Evolutionary conservation across 1,140 invertebrate species (phyloP).

Genomic region (Pachypeltis micranthus): DNA sequence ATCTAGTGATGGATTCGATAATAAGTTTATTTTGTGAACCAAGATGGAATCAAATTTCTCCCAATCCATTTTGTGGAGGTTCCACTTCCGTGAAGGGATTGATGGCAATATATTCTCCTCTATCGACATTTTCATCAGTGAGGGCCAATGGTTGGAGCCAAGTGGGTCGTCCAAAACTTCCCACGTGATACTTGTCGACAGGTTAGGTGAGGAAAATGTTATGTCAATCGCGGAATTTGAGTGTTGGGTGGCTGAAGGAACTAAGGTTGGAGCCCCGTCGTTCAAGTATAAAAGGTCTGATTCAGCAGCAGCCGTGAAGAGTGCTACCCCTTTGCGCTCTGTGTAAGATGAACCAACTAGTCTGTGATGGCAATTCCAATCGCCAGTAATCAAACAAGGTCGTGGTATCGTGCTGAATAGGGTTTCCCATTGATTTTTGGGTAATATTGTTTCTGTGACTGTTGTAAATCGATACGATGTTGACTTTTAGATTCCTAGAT

Average conservation of each 20-base stretch:
- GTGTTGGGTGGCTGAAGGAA: not conserved
- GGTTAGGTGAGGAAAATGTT: not conserved
- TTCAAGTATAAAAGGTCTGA: not conserved
- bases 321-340: not conserved
- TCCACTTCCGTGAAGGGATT: not conserved
- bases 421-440: not conserved
- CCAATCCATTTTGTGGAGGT: not conserved
- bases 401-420: not conserved
- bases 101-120: no score
- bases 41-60: not conserved
- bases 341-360: not conserved
- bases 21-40: not conserved
- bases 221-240: not conserved
- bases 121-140: not conserved
- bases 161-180: no score
- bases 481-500: not conserved
- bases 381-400: not conserved
- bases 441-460: not conserved
- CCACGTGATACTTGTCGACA: not conserved
- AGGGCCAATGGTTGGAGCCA: not conserved
- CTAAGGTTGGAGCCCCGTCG: slow-evolving; percentile 2
- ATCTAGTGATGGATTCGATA: not conserved
- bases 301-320: not conserved
- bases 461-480: no score
- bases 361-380: no score